Conservation (phyloP, 1,140 invertebrate species). For the Sycobia sp. region DNA sequence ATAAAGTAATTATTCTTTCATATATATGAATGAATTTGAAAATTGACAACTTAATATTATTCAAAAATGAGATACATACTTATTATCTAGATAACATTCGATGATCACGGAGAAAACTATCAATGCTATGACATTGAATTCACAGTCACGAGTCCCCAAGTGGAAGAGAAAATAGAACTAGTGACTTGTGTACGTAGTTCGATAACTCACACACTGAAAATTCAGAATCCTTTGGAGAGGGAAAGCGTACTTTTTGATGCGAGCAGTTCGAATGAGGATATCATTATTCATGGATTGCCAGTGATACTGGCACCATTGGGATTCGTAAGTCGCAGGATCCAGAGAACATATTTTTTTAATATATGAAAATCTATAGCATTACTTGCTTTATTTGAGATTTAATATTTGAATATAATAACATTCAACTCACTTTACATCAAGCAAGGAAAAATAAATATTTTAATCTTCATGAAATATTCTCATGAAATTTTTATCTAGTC, state of each 20-base stretch:
- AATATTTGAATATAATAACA: no score
- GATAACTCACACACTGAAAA: slow-evolving; percentile 33
- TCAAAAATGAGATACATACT: no score
- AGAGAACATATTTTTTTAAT: no score
- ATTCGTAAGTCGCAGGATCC: slow-evolving; percentile 33
- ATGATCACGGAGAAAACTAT: slow-evolving; percentile 37
- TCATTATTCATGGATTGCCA: slow-evolving; percentile 35
- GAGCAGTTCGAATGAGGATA: slow-evolving; percentile 32
- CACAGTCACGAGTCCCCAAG: slow-evolving; percentile 40
- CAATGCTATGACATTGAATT: slow-evolving; percentile 46
- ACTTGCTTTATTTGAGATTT: no score
- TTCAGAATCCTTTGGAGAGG: slow-evolving; percentile 43
- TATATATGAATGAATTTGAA: no score
- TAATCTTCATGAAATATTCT: no score
- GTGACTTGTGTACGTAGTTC: slow-evolving; percentile 29
- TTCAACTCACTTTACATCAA: no score
- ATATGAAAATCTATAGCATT: no score
- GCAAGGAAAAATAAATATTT: no score
- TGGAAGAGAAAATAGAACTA: slow-evolving; percentile 40
- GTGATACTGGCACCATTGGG: slow-evolving; percentile 28
- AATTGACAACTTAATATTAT: no score
- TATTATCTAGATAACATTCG: slow-evolving; percentile 40
- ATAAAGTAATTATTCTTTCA: slow-evolving; percentile 39
- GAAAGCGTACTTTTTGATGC: slow-evolving; percentile 27
- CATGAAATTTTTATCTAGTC: no score